Evolutionary conservation across 2,113 vertebrate genomes (phyloP), one percentile per base, ranked within the genome.

Genomic region (Balaeniceps rex): DNA sequence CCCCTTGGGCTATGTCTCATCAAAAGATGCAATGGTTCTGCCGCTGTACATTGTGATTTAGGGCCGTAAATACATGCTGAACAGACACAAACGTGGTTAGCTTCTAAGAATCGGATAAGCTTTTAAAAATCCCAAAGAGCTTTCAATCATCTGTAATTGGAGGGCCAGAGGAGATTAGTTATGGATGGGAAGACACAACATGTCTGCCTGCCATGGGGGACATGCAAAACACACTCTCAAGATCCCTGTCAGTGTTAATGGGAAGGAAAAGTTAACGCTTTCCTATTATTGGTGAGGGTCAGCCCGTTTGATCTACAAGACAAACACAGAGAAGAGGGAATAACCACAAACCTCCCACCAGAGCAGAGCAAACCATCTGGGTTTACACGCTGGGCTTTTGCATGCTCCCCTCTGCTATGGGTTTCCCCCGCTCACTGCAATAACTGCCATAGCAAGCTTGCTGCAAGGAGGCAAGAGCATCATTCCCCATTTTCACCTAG

Each of bases 11-110:
- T 61, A 5, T 1, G 12, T 42, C 34, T 36, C 36, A 14, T 11
- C 19, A 21, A 23, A 49, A 47, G 40, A 8, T 42, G 31, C 44
- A 6, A 10, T 2, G 34, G 12, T 40, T 31, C 64, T 77, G 38
- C 33, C 31, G 0, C 26, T 11, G 12, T 9, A 2, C 4, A 0
- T 23, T 51, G 29, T 14, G 22, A 8, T 33, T 44, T 8, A 34
- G 19, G 44, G 40, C 34, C 65, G 46, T 38, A 54, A 81, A 19
- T 6, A 15, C 1, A 1, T 6, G 7, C 42, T 78, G 79, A 38
- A 11, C 14, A 52, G 26, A 21, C 28, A 28, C 29, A 65, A n/a
- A 28, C 28, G 7, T 2, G 9, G n/a, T 47, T 19, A 70, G 79
- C 54, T 77, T 46, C 63, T 69, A 34, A 40, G 63, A 47, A 26